A percentile compares a stretch with the other conserved stretches of the same genome.
Conservation (phyloP, 2,797 vertebrate species). For the Jordanella pulchra region DNA sequence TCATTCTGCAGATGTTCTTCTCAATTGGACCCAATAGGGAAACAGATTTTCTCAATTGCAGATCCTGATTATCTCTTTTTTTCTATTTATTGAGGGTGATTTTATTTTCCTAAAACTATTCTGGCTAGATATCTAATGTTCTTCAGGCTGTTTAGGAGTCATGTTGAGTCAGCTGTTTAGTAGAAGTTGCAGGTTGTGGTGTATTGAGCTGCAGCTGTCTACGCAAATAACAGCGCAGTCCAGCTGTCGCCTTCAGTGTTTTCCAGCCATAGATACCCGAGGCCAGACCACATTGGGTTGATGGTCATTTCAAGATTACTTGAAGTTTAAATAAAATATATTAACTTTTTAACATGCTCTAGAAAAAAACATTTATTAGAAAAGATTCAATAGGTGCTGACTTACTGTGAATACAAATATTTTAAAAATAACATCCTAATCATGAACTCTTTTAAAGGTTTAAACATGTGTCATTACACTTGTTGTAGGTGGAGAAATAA, state of each 20-base stretch:
- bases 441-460: not conserved
- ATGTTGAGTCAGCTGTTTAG: not conserved
- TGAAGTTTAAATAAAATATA: not conserved
- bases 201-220: conserved; percentile 7
- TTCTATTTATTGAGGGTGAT: not conserved
- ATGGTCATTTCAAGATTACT: not conserved
- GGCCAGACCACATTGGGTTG: conserved; percentile 8
- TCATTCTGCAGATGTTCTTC: not conserved
- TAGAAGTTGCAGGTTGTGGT: conserved; percentile 3
- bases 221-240: conserved; percentile 16
- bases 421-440: not conserved
- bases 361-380: not conserved
- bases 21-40: not conserved
- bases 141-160: conserved; percentile 1
- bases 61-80: not conserved
- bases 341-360: not conserved
- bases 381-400: not conserved
- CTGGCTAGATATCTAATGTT: not conserved
- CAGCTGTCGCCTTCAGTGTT: not conserved
- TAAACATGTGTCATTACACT: not conserved
- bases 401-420: not conserved
- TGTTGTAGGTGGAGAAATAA: not conserved
- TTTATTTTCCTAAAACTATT: not conserved
- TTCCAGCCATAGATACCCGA: conserved; percentile 15
- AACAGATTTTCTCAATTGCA: not conserved